Percentiles rank a stretch among this genome's conserved stretches.
Evolutionary conservation across 2,888 invertebrate species (phyloP).

Genomic region (Leucozona laternaria): DNA sequence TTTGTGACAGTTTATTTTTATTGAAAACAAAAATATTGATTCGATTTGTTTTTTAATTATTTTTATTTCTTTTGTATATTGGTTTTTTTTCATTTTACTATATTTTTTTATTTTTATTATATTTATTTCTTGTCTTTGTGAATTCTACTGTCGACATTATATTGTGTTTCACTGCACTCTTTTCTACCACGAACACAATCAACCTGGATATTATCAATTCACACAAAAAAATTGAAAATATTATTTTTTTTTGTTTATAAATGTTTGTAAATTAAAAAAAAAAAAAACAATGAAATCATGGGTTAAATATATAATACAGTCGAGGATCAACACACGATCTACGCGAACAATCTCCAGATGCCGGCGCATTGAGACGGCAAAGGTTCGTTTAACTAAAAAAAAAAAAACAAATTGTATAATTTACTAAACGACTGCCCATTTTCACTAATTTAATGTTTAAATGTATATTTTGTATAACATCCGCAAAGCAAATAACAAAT

Average conservation of each 20-base stretch:
- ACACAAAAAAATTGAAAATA: constrained; percentile 50
- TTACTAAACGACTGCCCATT: constrained; percentile 63
- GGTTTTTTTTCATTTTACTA: constrained; percentile 39
- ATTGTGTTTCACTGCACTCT: constrained; percentile 71
- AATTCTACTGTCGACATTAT: constrained; percentile 68
- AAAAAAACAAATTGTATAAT: constrained; percentile 67
- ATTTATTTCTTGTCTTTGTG: constrained; percentile 67
- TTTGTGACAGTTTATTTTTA: neutral
- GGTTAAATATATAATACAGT: constrained; percentile 81
- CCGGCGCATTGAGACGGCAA: constrained; percentile 88
- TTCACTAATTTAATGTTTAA: constrained; percentile 51
- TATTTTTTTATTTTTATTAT: constrained; percentile 63
- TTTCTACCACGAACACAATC: constrained; percentile 69
- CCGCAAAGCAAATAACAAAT: constrained; percentile 38
- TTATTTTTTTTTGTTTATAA: constrained; percentile 24
- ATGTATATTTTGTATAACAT: constrained; percentile 34
- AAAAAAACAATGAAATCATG: constrained; percentile 44
- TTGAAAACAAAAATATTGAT: neutral
- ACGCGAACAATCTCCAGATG: constrained; percentile 90
- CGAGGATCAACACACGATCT: constrained; percentile 91
- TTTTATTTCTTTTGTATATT: constrained; percentile 58
- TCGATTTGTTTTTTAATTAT: constrained; percentile 9
- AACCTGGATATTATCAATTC: constrained; percentile 60
- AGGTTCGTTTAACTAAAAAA: constrained; percentile 86
- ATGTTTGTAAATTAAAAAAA: constrained; percentile 45